Evolutionary conservation across 2,888 invertebrate genomes (phyloP).

Genomic region (Caenorhabditis doughertyi): DNA sequence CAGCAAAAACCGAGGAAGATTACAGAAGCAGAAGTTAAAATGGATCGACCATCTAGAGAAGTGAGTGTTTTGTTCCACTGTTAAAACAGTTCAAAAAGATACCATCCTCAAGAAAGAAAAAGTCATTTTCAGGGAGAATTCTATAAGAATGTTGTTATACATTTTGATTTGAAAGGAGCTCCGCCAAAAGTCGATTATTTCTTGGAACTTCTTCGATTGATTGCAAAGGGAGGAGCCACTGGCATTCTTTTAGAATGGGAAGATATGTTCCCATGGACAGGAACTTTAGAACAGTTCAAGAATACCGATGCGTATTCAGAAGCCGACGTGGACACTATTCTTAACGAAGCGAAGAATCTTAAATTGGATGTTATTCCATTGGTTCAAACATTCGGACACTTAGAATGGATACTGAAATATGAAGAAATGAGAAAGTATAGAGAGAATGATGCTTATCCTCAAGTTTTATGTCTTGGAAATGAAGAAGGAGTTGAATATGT

Average conservation of each 20-base stretch:
- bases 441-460: slow-evolving; percentile 86
- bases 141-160: slow-evolving; percentile 86
- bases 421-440: slow-evolving; percentile 87
- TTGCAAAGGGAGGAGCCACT: slow-evolving; percentile 87
- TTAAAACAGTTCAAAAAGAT: no score
- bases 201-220: slow-evolving; percentile 85
- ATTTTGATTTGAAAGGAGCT: slow-evolving; percentile 91
- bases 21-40: background rate
- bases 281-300: slow-evolving; percentile 86
- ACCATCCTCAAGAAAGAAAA: no score
- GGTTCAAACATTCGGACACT: slow-evolving; percentile 91
- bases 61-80: slow-evolving; percentile 2
- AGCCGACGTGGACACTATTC: slow-evolving; percentile 87
- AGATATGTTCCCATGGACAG: slow-evolving; percentile 91
- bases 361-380: slow-evolving; percentile 89
- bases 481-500: slow-evolving; percentile 83
- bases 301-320: slow-evolving; percentile 87
- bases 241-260: slow-evolving; percentile 90
- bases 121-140: slow-evolving; percentile 63
- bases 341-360: slow-evolving; percentile 85
- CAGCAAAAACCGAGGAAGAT: background rate
- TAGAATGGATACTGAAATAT: slow-evolving; percentile 90
- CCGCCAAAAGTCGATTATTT: slow-evolving; percentile 87
- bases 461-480: slow-evolving; percentile 80
- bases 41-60: slow-evolving; percentile 42